A percentile compares a stretch with the other conserved stretches of the same genome.
These are phyloP conservation scores for Phenganax stokvisi DNA, from an alignment of 92 coral and sea anemone species.

Conservation along the genomic window DNA sequence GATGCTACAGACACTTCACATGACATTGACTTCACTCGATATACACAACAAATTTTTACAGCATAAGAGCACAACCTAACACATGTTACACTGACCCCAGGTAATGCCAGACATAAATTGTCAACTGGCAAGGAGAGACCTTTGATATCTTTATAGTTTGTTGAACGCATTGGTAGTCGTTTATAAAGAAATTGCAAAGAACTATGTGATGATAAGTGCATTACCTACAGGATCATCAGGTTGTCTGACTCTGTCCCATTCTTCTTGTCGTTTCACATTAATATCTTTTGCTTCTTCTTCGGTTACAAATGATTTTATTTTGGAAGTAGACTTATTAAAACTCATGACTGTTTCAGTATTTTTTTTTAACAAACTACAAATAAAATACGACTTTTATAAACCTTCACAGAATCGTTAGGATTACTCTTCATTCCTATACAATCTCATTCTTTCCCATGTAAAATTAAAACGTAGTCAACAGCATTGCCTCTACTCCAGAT, in stretches of 20 bases:
- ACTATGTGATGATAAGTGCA: not conserved
- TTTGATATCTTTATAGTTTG: too few relatives aligned
- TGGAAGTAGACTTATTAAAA: conserved; percentile 17
- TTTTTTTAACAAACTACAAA: conserved; percentile 20
- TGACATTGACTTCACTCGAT: too few relatives aligned
- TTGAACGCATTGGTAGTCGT: too few relatives aligned
- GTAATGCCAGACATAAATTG: too few relatives aligned
- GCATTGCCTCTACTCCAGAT: not conserved
- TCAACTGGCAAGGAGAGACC: too few relatives aligned
- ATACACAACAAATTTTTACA: too few relatives aligned
- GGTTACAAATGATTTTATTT: conserved; percentile 67
- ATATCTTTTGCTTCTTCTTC: conserved; percentile 73
- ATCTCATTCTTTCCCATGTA: too few relatives aligned
- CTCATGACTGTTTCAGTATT: conserved; percentile 25
- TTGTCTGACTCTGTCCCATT: conserved; percentile 90
- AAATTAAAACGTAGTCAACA: not conserved
- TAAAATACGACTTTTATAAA: not conserved
- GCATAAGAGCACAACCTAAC: too few relatives aligned
- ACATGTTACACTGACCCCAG: too few relatives aligned
- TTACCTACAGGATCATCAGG: conserved; percentile 89
- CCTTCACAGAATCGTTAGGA: not conserved
- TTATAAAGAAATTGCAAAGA: not conserved
- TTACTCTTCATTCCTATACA: too few relatives aligned
- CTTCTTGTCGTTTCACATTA: conserved; percentile 71
- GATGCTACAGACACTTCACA: too few relatives aligned